A percentile compares a stretch with the other conserved stretches of the same genome.
phyloP scores from a whole-genome alignment of 2,888 invertebrate genomes.

The Tortricodes alternella region DNA sequence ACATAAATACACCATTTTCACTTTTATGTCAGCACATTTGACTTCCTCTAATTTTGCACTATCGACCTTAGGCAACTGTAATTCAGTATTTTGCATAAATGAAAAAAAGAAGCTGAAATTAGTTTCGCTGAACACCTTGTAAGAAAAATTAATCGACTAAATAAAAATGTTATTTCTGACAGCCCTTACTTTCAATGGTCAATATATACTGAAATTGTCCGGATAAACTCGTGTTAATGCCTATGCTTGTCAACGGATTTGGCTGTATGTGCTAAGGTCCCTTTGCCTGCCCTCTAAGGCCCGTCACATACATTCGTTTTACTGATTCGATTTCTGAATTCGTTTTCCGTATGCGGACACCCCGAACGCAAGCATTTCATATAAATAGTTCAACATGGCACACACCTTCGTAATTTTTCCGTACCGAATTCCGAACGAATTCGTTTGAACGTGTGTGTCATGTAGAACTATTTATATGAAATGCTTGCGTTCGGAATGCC shows the following conservation, averaged over 20 bases:
- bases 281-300: too few relatives aligned
- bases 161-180: conserved; percentile 7
- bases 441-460: neutral
- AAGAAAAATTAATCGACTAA: conserved; percentile 24
- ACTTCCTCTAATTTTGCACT: conserved; percentile 31
- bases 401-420: too few relatives aligned
- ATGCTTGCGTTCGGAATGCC: too few relatives aligned
- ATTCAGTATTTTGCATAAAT: conserved; percentile 15
- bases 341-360: too few relatives aligned
- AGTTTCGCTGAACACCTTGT: conserved; percentile 26
- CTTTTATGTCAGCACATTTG: conserved; percentile 31
- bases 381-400: too few relatives aligned
- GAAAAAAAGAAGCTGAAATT: conserved; percentile 27
- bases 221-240: conserved; percentile 5
- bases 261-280: too few relatives aligned
- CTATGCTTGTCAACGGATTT: conserved; percentile 16
- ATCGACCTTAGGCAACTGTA: conserved; percentile 30
- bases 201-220: conserved; percentile 14
- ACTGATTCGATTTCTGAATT: too few relatives aligned
- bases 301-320: too few relatives aligned
- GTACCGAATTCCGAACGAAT: too few relatives aligned
- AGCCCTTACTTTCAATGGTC: neutral
- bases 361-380: too few relatives aligned
- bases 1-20: conserved; percentile 51
- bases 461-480: too few relatives aligned